Conservation (phyloP, 1,140 invertebrate species). For the Campodea augens region DNA sequence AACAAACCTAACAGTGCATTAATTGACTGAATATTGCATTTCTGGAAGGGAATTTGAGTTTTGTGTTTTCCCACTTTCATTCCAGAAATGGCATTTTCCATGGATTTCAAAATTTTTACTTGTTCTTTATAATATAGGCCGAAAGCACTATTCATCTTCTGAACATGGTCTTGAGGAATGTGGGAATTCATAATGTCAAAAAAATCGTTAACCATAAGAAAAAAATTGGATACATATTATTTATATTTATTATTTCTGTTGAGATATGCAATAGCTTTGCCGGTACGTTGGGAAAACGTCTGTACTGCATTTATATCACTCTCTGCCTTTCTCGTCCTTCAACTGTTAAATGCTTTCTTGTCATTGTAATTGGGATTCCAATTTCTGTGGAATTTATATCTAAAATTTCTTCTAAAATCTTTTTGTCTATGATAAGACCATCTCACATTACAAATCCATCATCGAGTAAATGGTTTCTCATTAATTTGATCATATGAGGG, state of each 20-base stretch:
- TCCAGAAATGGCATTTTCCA: constrained; percentile 1
- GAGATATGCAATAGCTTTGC: constrained; percentile 3
- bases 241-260: not conserved
- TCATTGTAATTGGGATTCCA: constrained; percentile 7
- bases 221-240: no score
- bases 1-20: constrained; percentile 8
- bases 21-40: constrained; percentile 11
- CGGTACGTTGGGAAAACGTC: constrained; percentile 7
- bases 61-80: constrained; percentile 7
- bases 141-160: constrained; percentile 8
- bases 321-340: constrained; percentile 6
- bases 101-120: constrained; percentile 6
- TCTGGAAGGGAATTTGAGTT: constrained; percentile 11
- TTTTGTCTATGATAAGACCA: constrained; percentile 5
- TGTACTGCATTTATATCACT: no score
- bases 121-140: constrained; percentile 7
- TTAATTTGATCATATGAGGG: constrained; percentile 13
- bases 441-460: constrained; percentile 9
- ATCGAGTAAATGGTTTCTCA: constrained; percentile 14
- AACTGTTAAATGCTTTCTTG: constrained; percentile 1
- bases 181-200: constrained; percentile 12
- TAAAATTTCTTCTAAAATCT: constrained; percentile 5
- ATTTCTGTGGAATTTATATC: constrained; percentile 2
- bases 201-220: constrained; percentile 9
- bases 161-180: constrained; percentile 1